phyloP scores from a whole-genome alignment of 2,888 invertebrate species.

The Coleophora deauratella region DNA sequence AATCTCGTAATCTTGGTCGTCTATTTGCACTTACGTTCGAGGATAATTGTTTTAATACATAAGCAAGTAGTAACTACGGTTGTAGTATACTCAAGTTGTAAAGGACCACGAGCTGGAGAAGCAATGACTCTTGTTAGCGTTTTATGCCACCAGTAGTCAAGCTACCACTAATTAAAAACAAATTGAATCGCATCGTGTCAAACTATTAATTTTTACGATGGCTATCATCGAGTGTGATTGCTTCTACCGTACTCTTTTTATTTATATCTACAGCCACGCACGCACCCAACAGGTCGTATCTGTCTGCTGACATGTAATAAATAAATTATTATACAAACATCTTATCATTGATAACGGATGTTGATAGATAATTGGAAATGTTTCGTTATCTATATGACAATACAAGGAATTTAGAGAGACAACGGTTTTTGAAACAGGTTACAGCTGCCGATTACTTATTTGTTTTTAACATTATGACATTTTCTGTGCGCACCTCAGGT shows the following conservation, averaged over 20 bases:
- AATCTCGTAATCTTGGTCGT: not conserved
- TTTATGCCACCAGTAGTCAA: constrained; percentile 17
- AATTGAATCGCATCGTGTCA: constrained; percentile 54
- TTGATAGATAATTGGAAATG: constrained; percentile 23
- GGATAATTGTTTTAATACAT: too few species aligned
- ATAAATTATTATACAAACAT: constrained; percentile 44
- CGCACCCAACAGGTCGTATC: constrained; percentile 47
- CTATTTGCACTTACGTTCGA: not conserved
- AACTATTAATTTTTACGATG: constrained; percentile 62
- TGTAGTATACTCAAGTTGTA: too few species aligned
- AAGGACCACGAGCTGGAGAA: constrained; percentile 7
- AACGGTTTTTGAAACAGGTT: too few species aligned
- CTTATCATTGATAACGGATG: constrained; percentile 29
- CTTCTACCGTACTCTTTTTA: constrained; percentile 38
- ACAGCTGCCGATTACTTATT: too few species aligned
- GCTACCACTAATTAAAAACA: constrained; percentile 48
- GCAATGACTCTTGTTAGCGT: constrained; percentile 28
- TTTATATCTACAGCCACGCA: constrained; percentile 32
- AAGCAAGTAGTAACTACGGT: too few species aligned
- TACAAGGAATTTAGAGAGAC: too few species aligned
- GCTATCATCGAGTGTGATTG: constrained; percentile 38
- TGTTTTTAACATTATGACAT: too few species aligned
- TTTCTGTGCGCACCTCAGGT: too few species aligned
- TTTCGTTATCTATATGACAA: too few species aligned
- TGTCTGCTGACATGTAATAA: constrained; percentile 40